Evolutionary conservation across 1,140 invertebrate genomes (phyloP), one percentile per base, ranked within the genome.

Genomic region (Zaprionus africanus): DNA sequence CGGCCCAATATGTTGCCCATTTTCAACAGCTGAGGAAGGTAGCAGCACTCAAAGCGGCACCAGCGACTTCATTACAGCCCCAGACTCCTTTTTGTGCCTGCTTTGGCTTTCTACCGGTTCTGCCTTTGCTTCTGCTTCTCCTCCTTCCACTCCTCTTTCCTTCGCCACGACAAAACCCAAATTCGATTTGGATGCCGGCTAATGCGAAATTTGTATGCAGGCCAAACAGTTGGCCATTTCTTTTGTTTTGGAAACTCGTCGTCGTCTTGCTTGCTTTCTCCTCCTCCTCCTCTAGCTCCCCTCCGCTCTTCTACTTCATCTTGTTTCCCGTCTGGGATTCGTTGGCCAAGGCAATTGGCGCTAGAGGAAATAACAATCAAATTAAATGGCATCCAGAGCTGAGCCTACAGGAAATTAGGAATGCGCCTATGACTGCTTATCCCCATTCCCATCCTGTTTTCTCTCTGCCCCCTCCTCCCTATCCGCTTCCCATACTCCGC

Each of bases 181-280:
- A 78, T 79, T 71, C 73, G 73, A 73, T 77, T 72, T 83, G 58
- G 76, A 68, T 83, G 66, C 58, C 62, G 57, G 82, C 76, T 86
- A 86, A 86, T 86, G 82, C 74, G 76, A 86, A 87, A 86, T 86
- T 86, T 86, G 82, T 86, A 86, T 86, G 82, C 82, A 87, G 76
- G 57, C 79, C 83, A 77, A 87, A 79, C 83, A 69, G 41, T 71
- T 70, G 73, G 76, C 77, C 82, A 82, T 87, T 86, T 87, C 83
- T 86, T 86, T 87, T 79, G 83, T 86, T 86, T 87, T 71, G 72
- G 36, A 36, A 36, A 22, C 63, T 62, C 60, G 41, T 59, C 36
- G 15, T 11, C 26, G 13, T 7, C 43, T 22, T 22, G 19, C 2
- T n/a, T 34, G 31, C 31, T 34, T 34, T 58, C 38, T 36, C 31